A percentile compares a stretch with the other conserved stretches of the same genome.
phyloP scores from a whole-genome alignment of 1,140 invertebrate species.

The Vanessa atalanta region DNA sequence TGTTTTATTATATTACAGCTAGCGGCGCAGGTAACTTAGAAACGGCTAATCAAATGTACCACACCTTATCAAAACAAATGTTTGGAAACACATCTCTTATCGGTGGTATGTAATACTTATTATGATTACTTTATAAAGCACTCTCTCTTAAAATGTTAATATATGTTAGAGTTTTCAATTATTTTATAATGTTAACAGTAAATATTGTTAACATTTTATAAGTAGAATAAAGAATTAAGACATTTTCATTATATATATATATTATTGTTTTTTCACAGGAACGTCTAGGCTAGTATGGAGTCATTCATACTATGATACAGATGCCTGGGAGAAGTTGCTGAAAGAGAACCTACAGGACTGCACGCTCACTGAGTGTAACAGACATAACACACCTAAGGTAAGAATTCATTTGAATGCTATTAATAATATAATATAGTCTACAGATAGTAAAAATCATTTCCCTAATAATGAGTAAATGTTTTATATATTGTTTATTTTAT shows the following conservation, averaged over 20 bases:
- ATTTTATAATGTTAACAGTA: no score
- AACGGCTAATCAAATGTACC: conserved; percentile 69
- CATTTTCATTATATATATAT: neutral
- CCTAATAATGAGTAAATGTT: no score
- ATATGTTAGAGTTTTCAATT: neutral
- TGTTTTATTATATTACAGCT: conserved; percentile 45
- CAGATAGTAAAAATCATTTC: no score
- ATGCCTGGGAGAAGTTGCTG: conserved; percentile 91
- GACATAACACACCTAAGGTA: conserved; percentile 67
- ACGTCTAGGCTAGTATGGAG: conserved; percentile 90
- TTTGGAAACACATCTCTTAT: conserved; percentile 71
- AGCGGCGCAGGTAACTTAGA: conserved; percentile 64
- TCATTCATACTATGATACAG: conserved; percentile 95
- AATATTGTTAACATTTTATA: no score
- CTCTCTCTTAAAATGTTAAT: neutral
- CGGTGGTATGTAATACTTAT: conserved; percentile 51
- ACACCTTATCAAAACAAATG: conserved; percentile 70
- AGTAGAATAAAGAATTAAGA: no score
- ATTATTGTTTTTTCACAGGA: conserved; percentile 75
- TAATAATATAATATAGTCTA: no score
- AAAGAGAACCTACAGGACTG: conserved; percentile 86
- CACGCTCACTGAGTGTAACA: conserved; percentile 83
- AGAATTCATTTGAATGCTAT: neutral
- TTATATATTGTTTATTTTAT: no score
- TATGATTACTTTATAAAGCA: neutral